phyloP scores from a whole-genome alignment of 2,113 vertebrate genomes.

The Lamprotornis superbus region DNA sequence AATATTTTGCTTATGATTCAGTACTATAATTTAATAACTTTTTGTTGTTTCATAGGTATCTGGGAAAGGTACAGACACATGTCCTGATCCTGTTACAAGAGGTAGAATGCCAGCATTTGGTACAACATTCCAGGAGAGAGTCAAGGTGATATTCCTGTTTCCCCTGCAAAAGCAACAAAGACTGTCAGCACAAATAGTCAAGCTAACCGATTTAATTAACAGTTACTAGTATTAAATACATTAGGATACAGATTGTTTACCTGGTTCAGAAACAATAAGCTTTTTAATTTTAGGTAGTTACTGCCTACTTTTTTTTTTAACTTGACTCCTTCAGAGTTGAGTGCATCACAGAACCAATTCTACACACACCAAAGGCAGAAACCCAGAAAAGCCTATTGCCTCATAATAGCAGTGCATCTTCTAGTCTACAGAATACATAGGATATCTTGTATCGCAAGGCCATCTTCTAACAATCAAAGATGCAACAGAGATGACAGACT shows the following conservation, averaged over 20 bases:
- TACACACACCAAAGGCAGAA: background rate
- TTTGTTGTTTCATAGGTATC: constrained; percentile 89
- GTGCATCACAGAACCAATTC: background rate
- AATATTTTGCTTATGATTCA: constrained; percentile 75
- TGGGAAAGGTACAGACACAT: constrained; percentile 91
- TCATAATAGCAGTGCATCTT: background rate
- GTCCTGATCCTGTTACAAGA: constrained; percentile 91
- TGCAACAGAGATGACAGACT: background rate
- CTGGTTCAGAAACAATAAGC: background rate
- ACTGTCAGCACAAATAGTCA: background rate
- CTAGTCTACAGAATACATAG: background rate
- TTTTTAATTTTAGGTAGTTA: background rate
- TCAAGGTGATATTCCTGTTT: constrained; percentile 95
- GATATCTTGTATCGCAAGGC: background rate
- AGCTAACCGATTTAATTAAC: background rate
- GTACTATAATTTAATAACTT: constrained; percentile 89
- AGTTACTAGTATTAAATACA: background rate
- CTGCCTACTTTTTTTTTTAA: background rate
- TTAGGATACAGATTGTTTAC: background rate
- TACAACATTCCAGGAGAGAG: constrained; percentile 98
- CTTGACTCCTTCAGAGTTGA: background rate
- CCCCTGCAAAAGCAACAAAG: constrained; percentile 76
- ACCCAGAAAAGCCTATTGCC: background rate
- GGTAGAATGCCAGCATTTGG: constrained; percentile 97
- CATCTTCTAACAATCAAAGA: background rate